phyloP scores from a whole-genome alignment of 1,140 invertebrate species.

The Ceratina australensis region DNA sequence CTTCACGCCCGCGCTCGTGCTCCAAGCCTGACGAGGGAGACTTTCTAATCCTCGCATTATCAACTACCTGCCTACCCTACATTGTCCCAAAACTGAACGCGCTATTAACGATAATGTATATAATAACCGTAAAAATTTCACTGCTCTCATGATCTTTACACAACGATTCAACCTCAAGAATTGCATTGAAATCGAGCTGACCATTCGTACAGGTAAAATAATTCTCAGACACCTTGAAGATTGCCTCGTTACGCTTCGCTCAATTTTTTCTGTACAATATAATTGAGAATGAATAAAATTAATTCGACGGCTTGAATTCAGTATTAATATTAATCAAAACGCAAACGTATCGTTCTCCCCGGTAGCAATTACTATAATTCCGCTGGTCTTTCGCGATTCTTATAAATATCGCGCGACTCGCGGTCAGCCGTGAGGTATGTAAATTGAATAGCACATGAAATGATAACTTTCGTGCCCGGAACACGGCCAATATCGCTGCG shows the following conservation, averaged over 20 bases:
- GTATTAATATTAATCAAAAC: not conserved
- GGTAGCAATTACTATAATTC: not conserved
- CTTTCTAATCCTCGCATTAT: slow-evolving; percentile 61
- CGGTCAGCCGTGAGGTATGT: not conserved
- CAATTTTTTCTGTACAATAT: too few relatives aligned
- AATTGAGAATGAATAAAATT: too few relatives aligned
- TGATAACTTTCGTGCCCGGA: not conserved
- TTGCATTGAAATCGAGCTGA: too few relatives aligned
- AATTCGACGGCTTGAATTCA: too few relatives aligned
- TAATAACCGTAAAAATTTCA: too few relatives aligned
- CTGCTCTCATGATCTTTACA: too few relatives aligned
- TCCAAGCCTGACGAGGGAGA: slow-evolving; percentile 39
- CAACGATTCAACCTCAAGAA: too few relatives aligned
- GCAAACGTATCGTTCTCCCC: not conserved
- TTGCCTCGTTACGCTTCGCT: too few relatives aligned
- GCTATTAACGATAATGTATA: not conserved
- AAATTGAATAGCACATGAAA: not conserved
- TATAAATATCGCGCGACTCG: not conserved
- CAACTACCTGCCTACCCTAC: not conserved
- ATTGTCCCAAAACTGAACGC: not conserved
- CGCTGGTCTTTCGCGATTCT: not conserved
- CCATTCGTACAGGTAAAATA: too few relatives aligned
- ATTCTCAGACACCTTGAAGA: not conserved
- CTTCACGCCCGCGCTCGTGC: slow-evolving; percentile 51
- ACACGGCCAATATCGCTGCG: not conserved